Evolutionary conservation across 2,113 vertebrate species (phyloP).

Genomic region (Myotis brandtii): DNA sequence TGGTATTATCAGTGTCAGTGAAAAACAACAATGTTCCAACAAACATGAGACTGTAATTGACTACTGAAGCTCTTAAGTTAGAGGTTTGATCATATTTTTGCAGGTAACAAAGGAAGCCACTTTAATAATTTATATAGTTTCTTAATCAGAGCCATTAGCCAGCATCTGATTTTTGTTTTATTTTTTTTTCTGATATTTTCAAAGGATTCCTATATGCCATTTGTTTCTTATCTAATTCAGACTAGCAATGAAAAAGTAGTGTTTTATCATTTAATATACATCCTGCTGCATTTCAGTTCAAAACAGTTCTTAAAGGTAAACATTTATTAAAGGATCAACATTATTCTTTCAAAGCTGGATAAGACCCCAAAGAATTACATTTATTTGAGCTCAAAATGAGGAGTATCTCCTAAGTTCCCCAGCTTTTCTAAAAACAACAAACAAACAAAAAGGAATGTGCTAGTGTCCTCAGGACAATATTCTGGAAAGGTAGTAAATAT

Average conservation of each 20-base stretch:
- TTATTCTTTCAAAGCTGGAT: slow-evolving; percentile 43
- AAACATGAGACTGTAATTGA: background rate
- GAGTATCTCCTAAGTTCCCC: background rate
- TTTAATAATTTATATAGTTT: slow-evolving; percentile 31
- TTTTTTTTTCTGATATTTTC: slow-evolving; percentile 41
- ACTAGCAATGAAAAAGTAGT: background rate
- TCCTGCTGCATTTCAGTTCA: background rate
- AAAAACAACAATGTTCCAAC: background rate
- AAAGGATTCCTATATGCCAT: background rate
- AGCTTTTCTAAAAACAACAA: background rate
- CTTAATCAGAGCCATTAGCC: background rate
- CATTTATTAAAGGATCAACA: slow-evolving; percentile 65
- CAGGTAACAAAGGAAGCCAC: background rate
- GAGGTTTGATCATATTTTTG: background rate
- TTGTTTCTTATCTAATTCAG: background rate
- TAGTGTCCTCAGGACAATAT: background rate
- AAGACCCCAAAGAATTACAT: slow-evolving; percentile 52
- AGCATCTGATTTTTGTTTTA: slow-evolving; percentile 8
- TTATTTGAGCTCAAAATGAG: slow-evolving; percentile 1
- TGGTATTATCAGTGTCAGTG: background rate
- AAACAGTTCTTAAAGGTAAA: background rate
- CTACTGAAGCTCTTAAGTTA: background rate
- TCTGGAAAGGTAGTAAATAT: background rate
- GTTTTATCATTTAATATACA: background rate
- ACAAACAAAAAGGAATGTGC: background rate